phyloP scores from a whole-genome alignment of 1,140 invertebrate species.

The Drosophila ambigua region DNA sequence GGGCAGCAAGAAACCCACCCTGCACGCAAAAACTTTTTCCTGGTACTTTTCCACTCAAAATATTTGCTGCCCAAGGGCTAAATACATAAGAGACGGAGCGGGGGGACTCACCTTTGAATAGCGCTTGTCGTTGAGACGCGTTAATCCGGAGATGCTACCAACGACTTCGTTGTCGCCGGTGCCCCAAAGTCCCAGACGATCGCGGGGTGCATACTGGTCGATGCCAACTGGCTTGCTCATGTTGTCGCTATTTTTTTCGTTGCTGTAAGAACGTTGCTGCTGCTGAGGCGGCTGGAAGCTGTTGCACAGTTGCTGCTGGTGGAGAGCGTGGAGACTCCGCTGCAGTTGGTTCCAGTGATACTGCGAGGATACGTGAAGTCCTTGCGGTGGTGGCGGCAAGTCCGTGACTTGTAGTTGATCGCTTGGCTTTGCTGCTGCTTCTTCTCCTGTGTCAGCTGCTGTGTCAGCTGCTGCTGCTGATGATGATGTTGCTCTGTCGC shows the following conservation, averaged over 20 bases:
- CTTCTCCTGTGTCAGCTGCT: slow-evolving; percentile 12
- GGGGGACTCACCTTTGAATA: slow-evolving; percentile 75
- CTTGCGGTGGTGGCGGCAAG: slow-evolving; percentile 40
- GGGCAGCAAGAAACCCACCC: slow-evolving; percentile 43
- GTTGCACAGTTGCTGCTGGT: slow-evolving; percentile 35
- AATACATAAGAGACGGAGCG: no score
- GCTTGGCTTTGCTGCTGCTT: slow-evolving; percentile 11
- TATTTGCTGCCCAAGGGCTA: no score
- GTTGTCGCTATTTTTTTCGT: slow-evolving; percentile 29
- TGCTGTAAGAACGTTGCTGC: slow-evolving; percentile 45
- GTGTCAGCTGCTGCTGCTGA: neutral
- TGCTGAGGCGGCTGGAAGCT: slow-evolving; percentile 17
- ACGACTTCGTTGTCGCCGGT: slow-evolving; percentile 68
- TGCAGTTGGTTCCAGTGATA: slow-evolving; percentile 68
- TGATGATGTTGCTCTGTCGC: slow-evolving; percentile 53
- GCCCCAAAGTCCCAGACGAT: slow-evolving; percentile 72
- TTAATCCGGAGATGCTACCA: slow-evolving; percentile 66
- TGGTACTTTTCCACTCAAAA: slow-evolving; percentile 66
- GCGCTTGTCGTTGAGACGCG: slow-evolving; percentile 66
- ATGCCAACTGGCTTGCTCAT: slow-evolving; percentile 33
- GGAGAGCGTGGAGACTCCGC: slow-evolving; percentile 57
- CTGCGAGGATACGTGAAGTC: slow-evolving; percentile 57
- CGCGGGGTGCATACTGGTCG: slow-evolving; percentile 45
- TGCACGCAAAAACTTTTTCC: slow-evolving; percentile 29
- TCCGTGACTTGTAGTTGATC: slow-evolving; percentile 3